Percentiles rank a stretch among this genome's conserved stretches.
These are phyloP conservation scores for Hassar affinis DNA, from an alignment of 2,113 vertebrate genomes.

Conservation along the genomic window DNA sequence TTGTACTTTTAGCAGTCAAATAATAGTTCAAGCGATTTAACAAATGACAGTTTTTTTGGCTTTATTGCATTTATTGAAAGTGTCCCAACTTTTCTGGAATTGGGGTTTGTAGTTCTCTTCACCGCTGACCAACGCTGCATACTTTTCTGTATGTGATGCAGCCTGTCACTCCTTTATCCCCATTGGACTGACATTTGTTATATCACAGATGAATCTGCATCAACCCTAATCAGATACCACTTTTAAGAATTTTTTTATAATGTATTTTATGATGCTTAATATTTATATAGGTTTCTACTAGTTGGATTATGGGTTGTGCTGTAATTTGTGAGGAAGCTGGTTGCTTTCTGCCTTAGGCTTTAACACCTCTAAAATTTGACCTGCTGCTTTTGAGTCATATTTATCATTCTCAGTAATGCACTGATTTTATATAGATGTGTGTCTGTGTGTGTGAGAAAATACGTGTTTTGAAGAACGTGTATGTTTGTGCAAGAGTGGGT, in stretches of 20 bases:
- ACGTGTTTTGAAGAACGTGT: slow-evolving; percentile 2
- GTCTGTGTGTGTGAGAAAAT: neutral
- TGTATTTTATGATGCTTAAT: slow-evolving; percentile 61
- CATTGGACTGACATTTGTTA: slow-evolving; percentile 28
- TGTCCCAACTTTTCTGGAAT: too few species aligned
- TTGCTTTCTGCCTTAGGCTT: slow-evolving; percentile 30
- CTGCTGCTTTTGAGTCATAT: slow-evolving; percentile 44
- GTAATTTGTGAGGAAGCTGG: slow-evolving; percentile 22
- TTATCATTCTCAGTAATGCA: slow-evolving; percentile 49
- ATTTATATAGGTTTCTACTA: slow-evolving; percentile 72
- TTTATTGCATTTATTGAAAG: too few species aligned
- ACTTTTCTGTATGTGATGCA: slow-evolving; percentile 15
- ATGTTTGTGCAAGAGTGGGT: neutral
- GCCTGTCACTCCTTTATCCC: slow-evolving; percentile 39
- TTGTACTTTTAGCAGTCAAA: too few species aligned
- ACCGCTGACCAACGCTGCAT: slow-evolving; percentile 21
- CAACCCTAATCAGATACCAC: slow-evolving; percentile 37
- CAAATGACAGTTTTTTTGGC: too few species aligned
- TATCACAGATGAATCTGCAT: slow-evolving; percentile 22
- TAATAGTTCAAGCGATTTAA: too few species aligned
- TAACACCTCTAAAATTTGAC: slow-evolving; percentile 45
- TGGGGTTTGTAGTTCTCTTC: neutral
- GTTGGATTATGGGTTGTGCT: slow-evolving; percentile 39
- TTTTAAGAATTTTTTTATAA: slow-evolving; percentile 51
- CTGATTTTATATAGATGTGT: slow-evolving; percentile 45